Percentiles rank a stretch among this genome's conserved stretches.
Conservation (phyloP, 2,797 vertebrate genomes). For the Phataginus tetradactyla region DNA sequence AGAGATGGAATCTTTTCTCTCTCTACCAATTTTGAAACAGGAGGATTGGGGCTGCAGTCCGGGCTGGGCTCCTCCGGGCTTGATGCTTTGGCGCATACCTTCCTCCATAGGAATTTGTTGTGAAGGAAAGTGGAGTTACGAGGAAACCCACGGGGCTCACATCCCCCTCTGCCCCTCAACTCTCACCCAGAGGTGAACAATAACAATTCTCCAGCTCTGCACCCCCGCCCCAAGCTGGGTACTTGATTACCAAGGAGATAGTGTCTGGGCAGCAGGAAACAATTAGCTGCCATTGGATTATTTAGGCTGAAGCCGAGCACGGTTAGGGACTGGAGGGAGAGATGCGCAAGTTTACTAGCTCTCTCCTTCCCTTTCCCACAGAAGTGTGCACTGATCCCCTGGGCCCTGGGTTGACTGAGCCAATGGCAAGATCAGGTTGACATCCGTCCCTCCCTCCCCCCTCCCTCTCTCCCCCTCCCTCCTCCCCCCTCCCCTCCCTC, state of each 20-base stretch:
- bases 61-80: background rate
- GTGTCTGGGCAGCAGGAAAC: slow-evolving; percentile 65
- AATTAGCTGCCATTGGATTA: slow-evolving; percentile 72
- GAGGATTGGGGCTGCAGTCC: background rate
- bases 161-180: background rate
- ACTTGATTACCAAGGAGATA: slow-evolving; percentile 68
- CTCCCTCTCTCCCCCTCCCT: background rate
- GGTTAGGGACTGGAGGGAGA: slow-evolving; percentile 49
- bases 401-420: slow-evolving; percentile 24
- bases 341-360: slow-evolving; percentile 72
- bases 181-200: slow-evolving; percentile 50
- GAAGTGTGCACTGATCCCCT: slow-evolving; percentile 57
- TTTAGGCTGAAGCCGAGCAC: slow-evolving; percentile 59
- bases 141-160: background rate
- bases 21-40: slow-evolving; percentile 56
- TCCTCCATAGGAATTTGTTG: slow-evolving; percentile 30
- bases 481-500: no score
- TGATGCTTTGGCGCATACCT: background rate
- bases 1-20: slow-evolving; percentile 47
- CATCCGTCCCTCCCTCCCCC: background rate
- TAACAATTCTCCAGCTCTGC: background rate
- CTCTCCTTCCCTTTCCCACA: slow-evolving; percentile 59
- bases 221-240: background rate
- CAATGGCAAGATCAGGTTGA: slow-evolving; percentile 70
- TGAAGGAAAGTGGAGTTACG: slow-evolving; percentile 4